A percentile compares a stretch with the other conserved stretches of the same genome.
Conservation (phyloP, 1,140 invertebrate species). For the Macrocentrus cingulum region DNA sequence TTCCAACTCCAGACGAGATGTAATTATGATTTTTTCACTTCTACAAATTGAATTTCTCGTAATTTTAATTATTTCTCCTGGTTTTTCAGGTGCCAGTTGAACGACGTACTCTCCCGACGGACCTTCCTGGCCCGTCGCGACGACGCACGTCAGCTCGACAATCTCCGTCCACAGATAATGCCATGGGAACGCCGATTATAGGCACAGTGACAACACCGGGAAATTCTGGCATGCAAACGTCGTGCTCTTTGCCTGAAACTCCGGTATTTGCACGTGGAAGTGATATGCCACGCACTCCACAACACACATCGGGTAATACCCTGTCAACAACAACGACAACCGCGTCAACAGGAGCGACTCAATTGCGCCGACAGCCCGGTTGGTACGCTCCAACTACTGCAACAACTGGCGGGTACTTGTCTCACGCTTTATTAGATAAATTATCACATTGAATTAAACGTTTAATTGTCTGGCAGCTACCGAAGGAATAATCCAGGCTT, state of each 20-base stretch:
- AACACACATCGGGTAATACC: slow-evolving; percentile 42
- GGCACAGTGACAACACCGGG: slow-evolving; percentile 34
- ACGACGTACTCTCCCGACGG: slow-evolving; percentile 70
- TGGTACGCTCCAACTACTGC: slow-evolving; percentile 55
- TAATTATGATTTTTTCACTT: slow-evolving; percentile 28
- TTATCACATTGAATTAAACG: too few relatives aligned
- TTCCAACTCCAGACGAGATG: slow-evolving; percentile 67
- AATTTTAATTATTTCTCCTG: not conserved
- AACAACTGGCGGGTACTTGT: slow-evolving; percentile 45
- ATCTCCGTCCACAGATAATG: slow-evolving; percentile 61
- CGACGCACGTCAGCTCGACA: slow-evolving; percentile 57
- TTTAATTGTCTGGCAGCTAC: slow-evolving; percentile 52
- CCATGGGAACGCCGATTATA: slow-evolving; percentile 37
- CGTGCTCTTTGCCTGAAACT: slow-evolving; percentile 79
- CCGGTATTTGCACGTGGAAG: slow-evolving; percentile 79
- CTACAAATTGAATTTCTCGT: not conserved
- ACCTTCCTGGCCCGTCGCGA: slow-evolving; percentile 62
- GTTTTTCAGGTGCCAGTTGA: slow-evolving; percentile 62
- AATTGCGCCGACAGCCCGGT: slow-evolving; percentile 52
- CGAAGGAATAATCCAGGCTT: slow-evolving; percentile 67
- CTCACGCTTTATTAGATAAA: too few relatives aligned
- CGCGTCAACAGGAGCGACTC: slow-evolving; percentile 45
- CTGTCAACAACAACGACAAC: slow-evolving; percentile 20
- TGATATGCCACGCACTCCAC: slow-evolving; percentile 75
- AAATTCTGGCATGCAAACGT: slow-evolving; percentile 69